Evolutionary conservation across 2,113 vertebrate genomes (phyloP).

Genomic region (Ctenomys sociabilis): DNA sequence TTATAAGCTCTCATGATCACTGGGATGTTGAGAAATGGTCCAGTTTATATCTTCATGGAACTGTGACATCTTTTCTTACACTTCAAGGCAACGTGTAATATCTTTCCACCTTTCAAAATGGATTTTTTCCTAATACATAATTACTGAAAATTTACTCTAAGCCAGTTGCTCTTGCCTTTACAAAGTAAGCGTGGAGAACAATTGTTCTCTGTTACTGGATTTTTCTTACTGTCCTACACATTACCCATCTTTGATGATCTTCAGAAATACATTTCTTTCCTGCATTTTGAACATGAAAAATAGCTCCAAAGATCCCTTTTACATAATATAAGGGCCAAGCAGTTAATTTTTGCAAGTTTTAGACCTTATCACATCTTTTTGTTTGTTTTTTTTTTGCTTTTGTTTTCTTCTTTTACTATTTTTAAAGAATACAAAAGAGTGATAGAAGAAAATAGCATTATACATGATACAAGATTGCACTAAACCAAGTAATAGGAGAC

Average conservation of each 20-base stretch:
- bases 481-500: too few species aligned
- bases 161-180: background rate
- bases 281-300: background rate
- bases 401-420: too few species aligned
- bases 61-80: background rate
- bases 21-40: background rate
- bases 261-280: background rate
- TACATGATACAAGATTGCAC: too few species aligned
- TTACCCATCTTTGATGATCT: background rate
- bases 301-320: background rate
- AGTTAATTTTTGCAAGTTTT: background rate
- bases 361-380: background rate
- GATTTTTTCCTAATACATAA: background rate
- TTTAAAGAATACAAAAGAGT: too few species aligned
- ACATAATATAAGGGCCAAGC: background rate
- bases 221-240: background rate
- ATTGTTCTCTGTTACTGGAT: background rate
- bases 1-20: background rate
- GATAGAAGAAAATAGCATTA: too few species aligned
- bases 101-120: background rate
- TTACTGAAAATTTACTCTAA: background rate
- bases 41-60: background rate
- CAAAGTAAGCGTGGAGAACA: background rate
- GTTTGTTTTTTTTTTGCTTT: too few species aligned
- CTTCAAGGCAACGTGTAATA: background rate